Evolutionary conservation across 1,140 invertebrate species (phyloP), one percentile per base, ranked within the genome.

Genomic region (Drosophila orosa): DNA sequence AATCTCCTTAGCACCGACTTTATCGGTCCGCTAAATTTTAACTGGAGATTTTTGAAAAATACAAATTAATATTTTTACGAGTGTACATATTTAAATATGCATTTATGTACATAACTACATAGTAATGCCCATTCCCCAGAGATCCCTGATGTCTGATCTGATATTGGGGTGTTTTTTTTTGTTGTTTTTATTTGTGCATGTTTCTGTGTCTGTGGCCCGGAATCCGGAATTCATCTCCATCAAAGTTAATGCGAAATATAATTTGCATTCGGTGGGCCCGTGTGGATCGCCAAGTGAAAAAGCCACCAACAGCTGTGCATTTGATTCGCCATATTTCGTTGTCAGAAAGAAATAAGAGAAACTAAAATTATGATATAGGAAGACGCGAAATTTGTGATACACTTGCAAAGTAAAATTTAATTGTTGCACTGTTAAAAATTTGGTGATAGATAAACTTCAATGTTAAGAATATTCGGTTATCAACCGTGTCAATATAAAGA

Each of bases 171-270:
- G 42, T 29, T 22, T 15, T 27, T 47, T 15, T 10, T 19, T 19
- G 6, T 50, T 25, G 13, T 15, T 22, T 45, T 24, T 12, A 12
- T 10, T 52, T 31, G 19, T 33, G 48, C 27, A 27, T 50, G 47
- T 19, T 50, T 29, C 57, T 27, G 63, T 37, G 31, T 24, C 63
- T 48, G 39, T 35, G 42, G 19, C 19, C 54, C 57, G 57, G 58
- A 74, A 74, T 80, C 33, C 77, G 77, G 77, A 62, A 80, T 80
- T 74, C 78, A 80, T 80, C 58, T 80, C 73, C 71, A 80, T 69
- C 55, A 80, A 85, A 80, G 63, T 69, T 85, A 84, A 85, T 84
- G 81, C 42, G 63, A 80, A 77, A 80, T 82, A 84, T 74, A 66
- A 79, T 76, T 85, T 80, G 73, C 81, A 80, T 85, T 69, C 80